Evolutionary conservation across 2,797 vertebrate genomes (phyloP).

Genomic region (Phyllotis vaccarum): DNA sequence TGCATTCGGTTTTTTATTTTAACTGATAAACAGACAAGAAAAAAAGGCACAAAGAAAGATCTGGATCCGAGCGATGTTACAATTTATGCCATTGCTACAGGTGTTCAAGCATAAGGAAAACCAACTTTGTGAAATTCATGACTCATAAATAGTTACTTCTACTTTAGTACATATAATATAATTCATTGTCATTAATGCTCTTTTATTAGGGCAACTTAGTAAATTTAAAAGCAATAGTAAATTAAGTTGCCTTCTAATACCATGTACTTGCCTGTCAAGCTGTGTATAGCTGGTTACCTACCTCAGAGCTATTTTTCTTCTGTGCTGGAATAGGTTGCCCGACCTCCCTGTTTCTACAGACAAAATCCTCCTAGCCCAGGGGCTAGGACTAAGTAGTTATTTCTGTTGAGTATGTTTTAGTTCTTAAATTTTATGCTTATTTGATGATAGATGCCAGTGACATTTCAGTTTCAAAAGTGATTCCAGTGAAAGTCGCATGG

Average conservation of each 20-base stretch:
- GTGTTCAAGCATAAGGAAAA: constrained; percentile 90
- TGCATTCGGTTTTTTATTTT: constrained; percentile 94
- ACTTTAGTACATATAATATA: constrained; percentile 88
- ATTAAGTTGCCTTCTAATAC: constrained; percentile 95
- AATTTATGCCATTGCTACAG: constrained; percentile 92
- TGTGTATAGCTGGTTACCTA: constrained; percentile 95
- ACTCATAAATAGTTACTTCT: constrained; percentile 90
- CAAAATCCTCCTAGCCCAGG: constrained; percentile 97
- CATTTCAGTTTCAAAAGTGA: constrained; percentile 94
- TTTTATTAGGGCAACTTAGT: constrained; percentile 89
- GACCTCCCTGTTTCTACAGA: constrained; percentile 97
- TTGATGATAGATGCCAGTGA: constrained; percentile 92
- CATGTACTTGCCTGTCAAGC: constrained; percentile 95
- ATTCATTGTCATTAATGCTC: constrained; percentile 90
- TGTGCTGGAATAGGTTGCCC: constrained; percentile 96
- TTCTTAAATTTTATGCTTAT: constrained; percentile 92
- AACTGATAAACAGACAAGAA: constrained; percentile 92
- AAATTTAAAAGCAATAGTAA: constrained; percentile 89
- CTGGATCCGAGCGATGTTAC: constrained; percentile 96
- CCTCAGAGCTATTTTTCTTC: constrained; percentile 97
- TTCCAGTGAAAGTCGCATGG: constrained; percentile 92
- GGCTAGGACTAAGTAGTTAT: constrained; percentile 94
- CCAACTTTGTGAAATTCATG: constrained; percentile 92
- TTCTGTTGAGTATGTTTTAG: constrained; percentile 92
- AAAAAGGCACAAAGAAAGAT: constrained; percentile 93